phyloP scores from a whole-genome alignment of 2,113 vertebrate genomes.

The Anoplopoma fimbria region DNA sequence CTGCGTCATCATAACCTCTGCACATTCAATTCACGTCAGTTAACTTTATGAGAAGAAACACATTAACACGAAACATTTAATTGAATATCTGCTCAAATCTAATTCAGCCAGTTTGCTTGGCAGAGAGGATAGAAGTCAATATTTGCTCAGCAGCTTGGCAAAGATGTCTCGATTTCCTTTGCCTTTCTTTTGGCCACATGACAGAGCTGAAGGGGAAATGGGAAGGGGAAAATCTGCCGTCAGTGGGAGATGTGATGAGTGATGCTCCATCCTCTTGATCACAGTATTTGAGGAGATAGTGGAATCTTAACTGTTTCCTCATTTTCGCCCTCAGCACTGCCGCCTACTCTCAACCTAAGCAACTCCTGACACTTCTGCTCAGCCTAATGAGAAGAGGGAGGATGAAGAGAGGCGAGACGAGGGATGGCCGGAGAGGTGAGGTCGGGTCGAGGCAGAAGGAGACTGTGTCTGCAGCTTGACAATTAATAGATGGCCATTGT shows the following conservation, averaged over 20 bases:
- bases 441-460: slow-evolving; percentile 17
- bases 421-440: slow-evolving; percentile 31
- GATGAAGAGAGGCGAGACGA: slow-evolving; percentile 15
- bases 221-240: slow-evolving; percentile 45
- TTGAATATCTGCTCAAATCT: slow-evolving; percentile 53
- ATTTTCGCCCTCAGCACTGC: slow-evolving; percentile 32
- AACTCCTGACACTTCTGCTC: slow-evolving; percentile 39
- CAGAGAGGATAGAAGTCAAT: slow-evolving; percentile 46
- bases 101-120: slow-evolving; percentile 49
- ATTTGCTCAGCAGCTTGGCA: slow-evolving; percentile 43
- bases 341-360: slow-evolving; percentile 46
- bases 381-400: slow-evolving; percentile 48
- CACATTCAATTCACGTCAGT: slow-evolving; percentile 42
- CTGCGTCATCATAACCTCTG: slow-evolving; percentile 25
- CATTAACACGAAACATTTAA: slow-evolving; percentile 61
- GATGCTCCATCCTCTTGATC: slow-evolving; percentile 51
- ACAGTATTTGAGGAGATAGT: slow-evolving; percentile 27
- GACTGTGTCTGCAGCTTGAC: slow-evolving; percentile 36
- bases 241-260: slow-evolving; percentile 44
- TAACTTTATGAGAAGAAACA: slow-evolving; percentile 38
- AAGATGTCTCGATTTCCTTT: slow-evolving; percentile 47
- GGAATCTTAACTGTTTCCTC: slow-evolving; percentile 43
- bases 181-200: slow-evolving; percentile 11
- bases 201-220: slow-evolving; percentile 42
- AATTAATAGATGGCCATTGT: slow-evolving; percentile 46